Conservation (phyloP, 2,797 vertebrate species). For the Acanthiza pusilla region DNA sequence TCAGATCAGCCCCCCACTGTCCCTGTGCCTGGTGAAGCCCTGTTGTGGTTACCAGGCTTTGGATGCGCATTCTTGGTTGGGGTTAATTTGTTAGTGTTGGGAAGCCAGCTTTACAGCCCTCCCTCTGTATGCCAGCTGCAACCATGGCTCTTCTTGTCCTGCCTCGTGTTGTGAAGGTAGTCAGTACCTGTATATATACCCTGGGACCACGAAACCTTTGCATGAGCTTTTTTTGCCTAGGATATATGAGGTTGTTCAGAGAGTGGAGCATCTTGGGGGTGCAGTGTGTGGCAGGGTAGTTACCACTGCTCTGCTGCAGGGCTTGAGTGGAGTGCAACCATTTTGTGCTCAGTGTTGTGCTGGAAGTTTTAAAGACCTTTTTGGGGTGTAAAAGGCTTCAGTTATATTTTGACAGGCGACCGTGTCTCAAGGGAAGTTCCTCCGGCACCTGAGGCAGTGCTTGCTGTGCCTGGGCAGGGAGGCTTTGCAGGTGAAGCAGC, state of each 20-base stretch:
- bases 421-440: rapidly evolving
- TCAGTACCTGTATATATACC: rapidly evolving
- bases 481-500: background rate
- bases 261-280: background rate
- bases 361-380: background rate
- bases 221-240: background rate
- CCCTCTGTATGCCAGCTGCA: background rate
- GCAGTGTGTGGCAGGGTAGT: background rate
- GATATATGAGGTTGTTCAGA: background rate
- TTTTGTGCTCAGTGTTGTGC: background rate
- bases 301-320: background rate
- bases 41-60: background rate
- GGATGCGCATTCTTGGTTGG: background rate
- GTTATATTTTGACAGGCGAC: rapidly evolving
- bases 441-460: background rate
- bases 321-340: background rate
- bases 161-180: background rate
- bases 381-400: background rate
- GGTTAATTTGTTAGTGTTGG: background rate
- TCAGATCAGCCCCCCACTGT: background rate
- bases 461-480: background rate
- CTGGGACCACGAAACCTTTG: background rate
- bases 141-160: rapidly evolving
- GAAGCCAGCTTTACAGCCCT: background rate
- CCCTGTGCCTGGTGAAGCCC: background rate